phyloP scores from a whole-genome alignment of 2,113 vertebrate species.

The Murina feae region DNA sequence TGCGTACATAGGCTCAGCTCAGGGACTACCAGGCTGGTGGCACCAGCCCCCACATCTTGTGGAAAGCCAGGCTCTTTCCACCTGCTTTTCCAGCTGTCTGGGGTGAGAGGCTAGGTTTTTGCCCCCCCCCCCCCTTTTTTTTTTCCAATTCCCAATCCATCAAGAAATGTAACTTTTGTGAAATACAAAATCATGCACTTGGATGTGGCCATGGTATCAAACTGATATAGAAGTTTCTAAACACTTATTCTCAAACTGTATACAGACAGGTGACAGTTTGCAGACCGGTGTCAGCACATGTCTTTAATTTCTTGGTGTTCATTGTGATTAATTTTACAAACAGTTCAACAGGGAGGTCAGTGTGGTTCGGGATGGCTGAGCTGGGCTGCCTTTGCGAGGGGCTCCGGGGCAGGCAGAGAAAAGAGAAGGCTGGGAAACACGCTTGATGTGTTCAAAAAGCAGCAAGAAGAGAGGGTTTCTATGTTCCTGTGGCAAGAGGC shows the following conservation, averaged over 20 bases:
- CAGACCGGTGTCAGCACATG: not conserved
- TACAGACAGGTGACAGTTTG: not conserved
- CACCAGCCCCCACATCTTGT: not conserved
- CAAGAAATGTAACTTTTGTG: not conserved
- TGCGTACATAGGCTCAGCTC: not conserved
- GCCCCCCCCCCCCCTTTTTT: no score
- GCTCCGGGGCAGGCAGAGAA: not conserved
- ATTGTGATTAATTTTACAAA: not conserved
- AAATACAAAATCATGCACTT: not conserved
- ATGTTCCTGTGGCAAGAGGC: not conserved
- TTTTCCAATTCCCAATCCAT: not conserved
- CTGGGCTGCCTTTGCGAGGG: not conserved
- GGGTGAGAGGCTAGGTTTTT: not conserved
- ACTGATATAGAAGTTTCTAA: not conserved
- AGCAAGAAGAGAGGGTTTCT: not conserved
- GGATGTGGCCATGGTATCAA: not conserved
- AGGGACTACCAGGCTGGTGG: rapidly evolving
- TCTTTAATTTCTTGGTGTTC: not conserved
- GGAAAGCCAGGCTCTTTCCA: not conserved
- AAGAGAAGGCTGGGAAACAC: no score
- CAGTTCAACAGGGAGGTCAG: not conserved
- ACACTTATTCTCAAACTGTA: not conserved
- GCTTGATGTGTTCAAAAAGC: not conserved
- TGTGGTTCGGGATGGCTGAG: not conserved
- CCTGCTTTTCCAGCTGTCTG: not conserved